phyloP scores from a whole-genome alignment of 2,888 invertebrate genomes.

The Ichneumoninae sp. region DNA sequence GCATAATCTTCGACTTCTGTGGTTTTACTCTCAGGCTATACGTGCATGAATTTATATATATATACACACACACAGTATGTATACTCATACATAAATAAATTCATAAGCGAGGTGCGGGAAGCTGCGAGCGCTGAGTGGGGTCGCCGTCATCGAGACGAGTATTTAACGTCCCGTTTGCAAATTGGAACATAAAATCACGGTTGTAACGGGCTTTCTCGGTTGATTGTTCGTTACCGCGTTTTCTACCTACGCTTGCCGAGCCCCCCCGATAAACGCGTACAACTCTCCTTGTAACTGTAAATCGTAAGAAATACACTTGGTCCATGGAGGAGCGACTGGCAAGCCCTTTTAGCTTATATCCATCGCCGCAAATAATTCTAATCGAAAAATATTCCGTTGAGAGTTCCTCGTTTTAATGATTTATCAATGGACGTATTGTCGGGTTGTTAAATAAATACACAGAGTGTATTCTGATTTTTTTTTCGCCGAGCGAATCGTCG shows the following conservation, averaged over 20 bases:
- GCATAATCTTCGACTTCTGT: neutral
- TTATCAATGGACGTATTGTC: neutral
- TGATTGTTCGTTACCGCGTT: slow-evolving; percentile 82
- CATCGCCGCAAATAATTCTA: slow-evolving; percentile 1
- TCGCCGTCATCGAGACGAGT: slow-evolving; percentile 69
- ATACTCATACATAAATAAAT: neutral
- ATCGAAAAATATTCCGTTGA: slow-evolving; percentile 18
- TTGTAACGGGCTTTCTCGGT: slow-evolving; percentile 78
- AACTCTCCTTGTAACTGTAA: slow-evolving; percentile 54
- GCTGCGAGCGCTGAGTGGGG: slow-evolving; percentile 62
- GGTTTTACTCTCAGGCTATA: neutral
- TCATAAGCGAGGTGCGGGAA: slow-evolving; percentile 9
- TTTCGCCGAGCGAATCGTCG: neutral
- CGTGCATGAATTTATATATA: neutral
- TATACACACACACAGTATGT: neutral
- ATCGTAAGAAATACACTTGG: slow-evolving; percentile 47
- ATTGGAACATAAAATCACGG: slow-evolving; percentile 83
- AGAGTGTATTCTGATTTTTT: neutral
- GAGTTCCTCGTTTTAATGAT: neutral
- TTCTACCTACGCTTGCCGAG: slow-evolving; percentile 76
- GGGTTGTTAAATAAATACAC: neutral
- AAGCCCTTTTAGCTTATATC: slow-evolving; percentile 23
- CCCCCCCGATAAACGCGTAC: slow-evolving; percentile 32
- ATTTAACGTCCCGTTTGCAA: slow-evolving; percentile 80
- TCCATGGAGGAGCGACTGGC: slow-evolving; percentile 51